Conservation (phyloP, 2,888 invertebrate genomes). For the Ennomos fuscantarius region DNA sequence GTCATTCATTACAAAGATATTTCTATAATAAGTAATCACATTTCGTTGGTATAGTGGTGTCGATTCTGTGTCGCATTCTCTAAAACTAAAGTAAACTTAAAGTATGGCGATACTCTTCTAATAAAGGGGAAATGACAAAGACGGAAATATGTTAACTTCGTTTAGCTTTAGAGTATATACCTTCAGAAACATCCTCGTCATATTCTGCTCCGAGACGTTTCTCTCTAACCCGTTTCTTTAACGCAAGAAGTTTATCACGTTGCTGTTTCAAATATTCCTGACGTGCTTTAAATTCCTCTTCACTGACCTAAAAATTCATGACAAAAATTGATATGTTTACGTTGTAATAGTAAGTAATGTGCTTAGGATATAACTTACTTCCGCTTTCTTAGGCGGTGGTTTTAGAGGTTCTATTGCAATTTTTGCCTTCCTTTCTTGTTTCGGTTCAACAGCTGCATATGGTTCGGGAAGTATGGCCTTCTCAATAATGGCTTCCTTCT, state of each 20-base stretch:
- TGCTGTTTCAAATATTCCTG: conserved; percentile 95
- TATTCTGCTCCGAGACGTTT: conserved; percentile 89
- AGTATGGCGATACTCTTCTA: too few relatives aligned
- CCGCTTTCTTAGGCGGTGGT: conserved; percentile 62
- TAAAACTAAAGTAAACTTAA: too few relatives aligned
- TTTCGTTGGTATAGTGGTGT: too few relatives aligned
- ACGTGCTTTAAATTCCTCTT: conserved; percentile 89
- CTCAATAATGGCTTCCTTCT: conserved; percentile 56
- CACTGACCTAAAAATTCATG: conserved; percentile 60
- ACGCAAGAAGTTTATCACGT: conserved; percentile 94
- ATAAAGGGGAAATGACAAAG: too few relatives aligned
- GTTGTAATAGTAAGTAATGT: too few relatives aligned
- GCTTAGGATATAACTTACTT: conserved; percentile 50
- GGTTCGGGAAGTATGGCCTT: conserved; percentile 20
- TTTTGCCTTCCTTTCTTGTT: conserved; percentile 20
- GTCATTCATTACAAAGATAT: too few relatives aligned
- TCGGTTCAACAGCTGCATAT: conserved; percentile 10
- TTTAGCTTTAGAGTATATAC: too few relatives aligned
- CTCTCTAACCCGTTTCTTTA: conserved; percentile 95
- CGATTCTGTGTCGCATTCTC: too few relatives aligned
- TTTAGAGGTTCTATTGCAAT: conserved; percentile 50
- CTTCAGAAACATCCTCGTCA: conserved; percentile 75
- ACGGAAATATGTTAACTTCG: too few relatives aligned
- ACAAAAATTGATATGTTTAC: too few relatives aligned
- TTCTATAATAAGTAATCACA: too few relatives aligned